Evolutionary conservation across 2,888 invertebrate species (phyloP), one percentile per base, ranked within the genome.

Genomic region (Ptychoptera contaminata): DNA sequence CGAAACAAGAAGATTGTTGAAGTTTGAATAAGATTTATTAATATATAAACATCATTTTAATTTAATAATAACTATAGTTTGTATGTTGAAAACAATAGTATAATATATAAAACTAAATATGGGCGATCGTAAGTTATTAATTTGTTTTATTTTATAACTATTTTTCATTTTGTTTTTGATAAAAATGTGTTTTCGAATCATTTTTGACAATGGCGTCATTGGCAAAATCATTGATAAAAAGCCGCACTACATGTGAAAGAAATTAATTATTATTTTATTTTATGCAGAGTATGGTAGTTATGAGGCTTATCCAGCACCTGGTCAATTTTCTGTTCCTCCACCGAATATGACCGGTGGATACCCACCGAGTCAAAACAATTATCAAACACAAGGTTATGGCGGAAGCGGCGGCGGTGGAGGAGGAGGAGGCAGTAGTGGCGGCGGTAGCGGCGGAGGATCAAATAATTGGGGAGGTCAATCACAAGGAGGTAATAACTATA

Each of bases 371-470:
- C 40, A 30, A 8, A 16, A 32, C 14, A 34, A n/a, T 35, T 35
- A 42, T 42, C 16, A 35, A 34, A 16, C 16, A 34, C 35, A 34
- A 23, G 16, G 16, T n/a, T 34, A 42, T 34, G 36, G 36, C 2
- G 8, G 14, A 4, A 12, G 36, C 2, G 34, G 42, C 15, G 34
- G 34, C 31, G 32, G 32, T 58, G 60, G 61, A 3, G 46, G 47
- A 2, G 46, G 47, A 8, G 51, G 51, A 8, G 49, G 49, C 43
- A 55, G 60, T 16, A 16, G 42, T 12, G 42, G 42, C 14, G 16
- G 35, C 42, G 61, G 60, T 12, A 53, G 56, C 2, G 56, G 58
- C 44, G 55, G 58, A 44, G 43, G 40, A 23, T 42, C 31, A 10
- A 42, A 42, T 12, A 35, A 16, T 35, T 42, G 34, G 34, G 34